Percentiles rank a stretch among this genome's conserved stretches.
Evolutionary conservation across 2,797 vertebrate species (phyloP).

Genomic region (Cuniculus paca): DNA sequence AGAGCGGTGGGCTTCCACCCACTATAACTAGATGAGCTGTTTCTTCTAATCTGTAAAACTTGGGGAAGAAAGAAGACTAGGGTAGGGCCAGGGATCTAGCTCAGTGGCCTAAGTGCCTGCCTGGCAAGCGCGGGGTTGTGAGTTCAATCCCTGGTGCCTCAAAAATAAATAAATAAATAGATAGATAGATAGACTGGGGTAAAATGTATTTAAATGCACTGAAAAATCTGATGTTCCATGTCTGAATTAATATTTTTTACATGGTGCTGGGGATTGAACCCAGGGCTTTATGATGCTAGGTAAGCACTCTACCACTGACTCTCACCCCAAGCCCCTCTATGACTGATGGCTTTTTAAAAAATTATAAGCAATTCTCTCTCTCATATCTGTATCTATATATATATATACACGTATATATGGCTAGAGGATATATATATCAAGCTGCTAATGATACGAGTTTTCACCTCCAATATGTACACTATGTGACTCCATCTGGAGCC

Average conservation of each 20-base stretch:
- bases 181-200: too few relatives aligned
- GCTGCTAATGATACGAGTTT: constrained; percentile 12
- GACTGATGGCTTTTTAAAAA: not conserved
- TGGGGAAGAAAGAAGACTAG: not conserved
- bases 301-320: not conserved
- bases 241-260: not conserved
- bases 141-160: too few relatives aligned
- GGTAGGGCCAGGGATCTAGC: too few relatives aligned
- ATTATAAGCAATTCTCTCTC: not conserved
- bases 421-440: too few relatives aligned
- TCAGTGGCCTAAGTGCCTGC: too few relatives aligned
- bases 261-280: not conserved
- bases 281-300: not conserved
- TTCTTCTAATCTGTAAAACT: not conserved
- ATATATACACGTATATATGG: too few relatives aligned
- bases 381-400: too few relatives aligned
- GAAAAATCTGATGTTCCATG: not conserved
- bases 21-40: not conserved
- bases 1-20: not conserved
- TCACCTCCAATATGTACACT: not conserved
- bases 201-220: constrained; percentile 6
- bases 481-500: not conserved
- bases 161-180: too few relatives aligned
- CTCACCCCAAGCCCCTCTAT: not conserved
- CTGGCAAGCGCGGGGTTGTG: too few relatives aligned